Evolutionary conservation across 2,113 vertebrate genomes (phyloP), one percentile per base, ranked within the genome.

Genomic region (Tetraodon nigroviridis): DNA sequence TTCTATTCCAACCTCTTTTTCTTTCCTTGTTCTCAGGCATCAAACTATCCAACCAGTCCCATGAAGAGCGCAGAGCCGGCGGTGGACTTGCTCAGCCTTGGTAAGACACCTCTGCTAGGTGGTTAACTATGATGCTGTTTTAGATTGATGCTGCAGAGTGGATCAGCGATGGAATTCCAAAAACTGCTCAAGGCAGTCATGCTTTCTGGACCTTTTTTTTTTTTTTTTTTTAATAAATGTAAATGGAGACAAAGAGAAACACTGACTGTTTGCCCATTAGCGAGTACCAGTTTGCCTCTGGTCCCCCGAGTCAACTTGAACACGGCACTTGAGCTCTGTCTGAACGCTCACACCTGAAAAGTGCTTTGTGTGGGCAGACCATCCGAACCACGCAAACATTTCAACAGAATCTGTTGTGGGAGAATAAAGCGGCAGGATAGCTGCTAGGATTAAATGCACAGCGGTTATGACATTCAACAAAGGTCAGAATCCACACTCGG

Each of bases 11-110:
- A 46, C n/a, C n/a, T 7, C 51, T 18, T 20, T 27, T 7, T 4
- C 2, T 5, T 27, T 49, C 12, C 14, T 44, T 22, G 19, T 49
- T 53, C 20, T 45, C 2, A 89, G 91, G 93, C 91, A 62, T 68
- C 85, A 37, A 94, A 98, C 46, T 69, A 85, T 74, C 93, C 89
- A 89, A 80, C 87, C 79, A 94, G 92, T 84, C 91, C 94, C 18
- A 94, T 93, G 85, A 95, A 92, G 73, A 79, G 82, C 65, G 74
- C 84, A 37, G 94, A 97, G 81, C 83, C 91, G 5, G 90, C 93
- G 45, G 90, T 96, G 78, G 95, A 99, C 87, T 92, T 99, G 64
- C 89, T 98, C 84, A 93, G 95, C 79, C 90, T 99, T 46, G 95
- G 96, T 99, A 90, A 96, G 94, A 88, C 62, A 47, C 24, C 32